Conservation (phyloP, 2,113 vertebrate species). For the Nettapus auritus region DNA sequence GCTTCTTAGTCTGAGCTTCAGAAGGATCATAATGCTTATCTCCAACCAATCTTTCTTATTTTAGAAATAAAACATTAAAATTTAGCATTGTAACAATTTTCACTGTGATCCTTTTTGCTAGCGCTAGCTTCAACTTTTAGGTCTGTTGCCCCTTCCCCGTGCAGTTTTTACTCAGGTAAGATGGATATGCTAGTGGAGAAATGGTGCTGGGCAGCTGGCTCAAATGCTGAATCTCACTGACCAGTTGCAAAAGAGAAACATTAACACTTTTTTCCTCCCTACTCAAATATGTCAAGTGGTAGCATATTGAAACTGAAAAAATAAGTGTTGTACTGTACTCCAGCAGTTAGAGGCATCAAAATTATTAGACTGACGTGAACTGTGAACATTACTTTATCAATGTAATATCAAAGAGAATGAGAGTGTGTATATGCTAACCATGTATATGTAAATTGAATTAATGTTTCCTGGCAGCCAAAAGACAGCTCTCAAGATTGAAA, state of each 20-base stretch:
- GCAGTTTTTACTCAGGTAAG: background rate
- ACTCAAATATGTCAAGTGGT: background rate
- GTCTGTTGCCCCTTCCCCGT: background rate
- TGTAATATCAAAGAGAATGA: background rate
- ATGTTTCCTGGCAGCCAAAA: constrained; percentile 34
- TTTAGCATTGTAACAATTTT: background rate
- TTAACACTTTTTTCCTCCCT: background rate
- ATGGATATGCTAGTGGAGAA: background rate
- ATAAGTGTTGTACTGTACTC: background rate
- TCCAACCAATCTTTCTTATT: background rate
- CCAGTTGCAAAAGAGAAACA: constrained; percentile 1
- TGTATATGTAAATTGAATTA: background rate
- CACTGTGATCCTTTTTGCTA: background rate
- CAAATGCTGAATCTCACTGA: background rate
- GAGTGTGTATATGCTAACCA: background rate
- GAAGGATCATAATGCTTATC: background rate
- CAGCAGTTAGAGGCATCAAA: background rate
- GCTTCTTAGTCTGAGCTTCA: background rate
- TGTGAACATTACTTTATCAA: background rate
- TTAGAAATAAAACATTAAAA: background rate
- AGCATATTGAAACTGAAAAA: background rate
- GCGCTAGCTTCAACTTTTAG: background rate
- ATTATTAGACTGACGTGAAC: background rate
- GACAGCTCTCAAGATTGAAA: constrained; percentile 8
- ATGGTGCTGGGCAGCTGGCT: background rate